Base-by-base conservation (phyloP, 2,888 invertebrate genomes). In the Chrysotoxum bicinctum region DNA sequence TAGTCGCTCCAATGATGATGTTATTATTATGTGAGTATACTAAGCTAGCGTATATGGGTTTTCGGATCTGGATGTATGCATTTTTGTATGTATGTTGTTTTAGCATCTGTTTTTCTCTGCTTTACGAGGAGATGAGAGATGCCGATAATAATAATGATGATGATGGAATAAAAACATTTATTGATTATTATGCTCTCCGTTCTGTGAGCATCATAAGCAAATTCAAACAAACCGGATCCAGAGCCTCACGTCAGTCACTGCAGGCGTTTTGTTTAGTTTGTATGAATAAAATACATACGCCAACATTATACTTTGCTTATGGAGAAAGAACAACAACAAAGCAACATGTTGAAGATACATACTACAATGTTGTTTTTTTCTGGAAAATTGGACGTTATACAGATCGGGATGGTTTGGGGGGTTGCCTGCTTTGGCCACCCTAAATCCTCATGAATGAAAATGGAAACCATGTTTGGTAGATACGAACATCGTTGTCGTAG, bases 91-190 rank as follows among this genome's bases (percentile, higher is more conserved):
- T 23, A 32, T 79, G 66, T 70, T 70, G 50, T 58, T 68, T 56
- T 56, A 70, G 76, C 81, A 56, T 64, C 81, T 75, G 77, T 81
- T 76, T 23, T 50, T 19, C 56, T 54, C 48, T 26, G 40, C 10
- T 37, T 58, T 23, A 72, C 19, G 66, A 26, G 30, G 66, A 54
- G 69, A 19, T 50, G 64, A 62, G 62, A 64, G 26, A 60, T 62
- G 62, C 69, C 70, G 82, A 81, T 70, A 70, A 76, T 82, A 52
- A 83, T 69, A 60, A 52, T 69, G 48, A 54, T 50, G 68, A 62
- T 76, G 80, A 85, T 85, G 80, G 60, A 80, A 76, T 85, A 68
- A 80, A 85, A 85, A 80, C 80, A 76, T 80, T 76, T 76, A 85
- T 85, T 76, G 84, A 85, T 85, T 85, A 85, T 80, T 72, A 69